Evolutionary conservation across 2,888 invertebrate species (phyloP), one percentile per base, ranked within the genome.

Genomic region (Blera fallax): DNA sequence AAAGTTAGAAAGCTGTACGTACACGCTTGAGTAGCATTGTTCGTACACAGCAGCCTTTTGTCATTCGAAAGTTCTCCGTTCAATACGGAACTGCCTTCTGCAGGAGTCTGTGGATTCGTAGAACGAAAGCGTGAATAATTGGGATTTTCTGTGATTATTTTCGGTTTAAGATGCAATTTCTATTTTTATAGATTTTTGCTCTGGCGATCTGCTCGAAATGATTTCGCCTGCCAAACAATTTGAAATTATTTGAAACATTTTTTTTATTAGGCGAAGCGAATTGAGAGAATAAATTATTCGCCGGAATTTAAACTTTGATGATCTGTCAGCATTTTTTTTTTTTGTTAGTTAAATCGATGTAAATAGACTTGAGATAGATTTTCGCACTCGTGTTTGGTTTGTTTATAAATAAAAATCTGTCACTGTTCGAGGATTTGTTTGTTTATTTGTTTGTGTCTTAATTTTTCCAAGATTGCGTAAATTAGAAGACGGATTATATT

Each of bases 21-120:
- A 80, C 60, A 60, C 80, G 74, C 74, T 34, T 34, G 74, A 73
- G 67, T 80, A 58, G 80, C 37, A 81, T 76, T 69, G 69, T 76
- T 69, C 50, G 37, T 48, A n/a, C n/a, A n/a, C n/a, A n/a, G 37
- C 72, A 16, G 56, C 18, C 79, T 58, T 79, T 79, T 79, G 40
- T 79, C 79, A 74, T 54, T 54, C 2, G 65, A 60, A 34, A 14
- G 40, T 56, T 40, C 54, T 43, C 27, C 27, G 40, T 48, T 43
- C 54, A 10, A 48, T 34, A 65, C 18, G n/a, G n/a, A n/a, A n/a
- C 32, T n/a, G 2, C 4, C 2, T 24, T 24, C 4, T 50, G 10
- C 34, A 14, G 4, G 4, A 11, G 24, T 24, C 4, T 40, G 8
- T 56, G 29, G 11, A 18, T 27, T 32, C 10, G 7, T 32, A 37